Evolutionary conservation across 1,140 invertebrate species (phyloP).

Genomic region (Pseudomyrmex gracilis): DNA sequence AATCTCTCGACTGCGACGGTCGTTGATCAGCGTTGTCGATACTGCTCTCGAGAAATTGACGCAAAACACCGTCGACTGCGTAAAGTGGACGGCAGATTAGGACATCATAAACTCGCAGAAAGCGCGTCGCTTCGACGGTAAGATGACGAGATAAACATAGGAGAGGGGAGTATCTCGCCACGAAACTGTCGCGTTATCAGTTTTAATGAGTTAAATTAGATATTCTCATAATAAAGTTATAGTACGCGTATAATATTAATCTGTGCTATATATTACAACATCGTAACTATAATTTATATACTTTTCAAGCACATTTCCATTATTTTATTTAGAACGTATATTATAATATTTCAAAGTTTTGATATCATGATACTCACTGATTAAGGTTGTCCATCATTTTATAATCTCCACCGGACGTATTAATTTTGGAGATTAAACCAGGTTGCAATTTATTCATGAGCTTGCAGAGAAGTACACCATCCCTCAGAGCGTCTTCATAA

Average conservation of each 20-base stretch:
- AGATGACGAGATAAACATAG: neutral
- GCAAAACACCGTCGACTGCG: slow-evolving; percentile 84
- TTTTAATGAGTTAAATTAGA: no score
- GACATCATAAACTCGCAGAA: slow-evolving; percentile 68
- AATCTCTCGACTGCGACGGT: slow-evolving; percentile 68
- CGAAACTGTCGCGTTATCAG: neutral
- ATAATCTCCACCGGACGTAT: slow-evolving; percentile 94
- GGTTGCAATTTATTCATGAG: slow-evolving; percentile 95
- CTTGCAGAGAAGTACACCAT: slow-evolving; percentile 93
- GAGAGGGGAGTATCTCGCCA: neutral
- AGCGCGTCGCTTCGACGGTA: neutral
- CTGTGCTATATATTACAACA: neutral
- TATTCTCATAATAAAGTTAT: neutral
- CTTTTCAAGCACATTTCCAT: neutral
- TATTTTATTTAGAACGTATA: no score
- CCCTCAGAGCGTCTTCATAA: slow-evolving; percentile 93
- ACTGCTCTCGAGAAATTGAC: slow-evolving; percentile 68
- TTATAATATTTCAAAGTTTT: neutral
- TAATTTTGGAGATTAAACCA: slow-evolving; percentile 94
- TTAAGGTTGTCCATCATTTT: slow-evolving; percentile 98
- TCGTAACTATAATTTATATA: no score
- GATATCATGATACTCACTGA: slow-evolving; percentile 88
- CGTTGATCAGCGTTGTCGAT: slow-evolving; percentile 68
- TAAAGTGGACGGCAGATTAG: slow-evolving; percentile 81
- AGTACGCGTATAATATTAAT: no score